Evolutionary conservation across 2,113 vertebrate genomes (phyloP).

Genomic region (Labrus mixtus): DNA sequence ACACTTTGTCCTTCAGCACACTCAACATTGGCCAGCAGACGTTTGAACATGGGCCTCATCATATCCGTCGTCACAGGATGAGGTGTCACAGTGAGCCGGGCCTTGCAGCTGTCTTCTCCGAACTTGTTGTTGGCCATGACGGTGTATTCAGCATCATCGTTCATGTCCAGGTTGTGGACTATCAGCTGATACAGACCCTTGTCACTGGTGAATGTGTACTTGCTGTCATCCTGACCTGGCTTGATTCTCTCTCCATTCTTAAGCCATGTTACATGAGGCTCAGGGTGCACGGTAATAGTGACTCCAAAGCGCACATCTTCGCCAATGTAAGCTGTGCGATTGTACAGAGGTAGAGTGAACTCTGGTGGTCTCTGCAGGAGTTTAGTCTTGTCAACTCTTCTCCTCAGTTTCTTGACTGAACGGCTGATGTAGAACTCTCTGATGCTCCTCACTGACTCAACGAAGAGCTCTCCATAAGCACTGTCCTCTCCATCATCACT

Average conservation of each 20-base stretch:
- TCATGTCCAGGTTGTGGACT: slow-evolving; percentile 90
- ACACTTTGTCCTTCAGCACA: slow-evolving; percentile 93
- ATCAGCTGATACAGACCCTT: slow-evolving; percentile 97
- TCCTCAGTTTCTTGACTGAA: slow-evolving; percentile 91
- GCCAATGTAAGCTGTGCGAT: slow-evolving; percentile 91
- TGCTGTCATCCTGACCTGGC: slow-evolving; percentile 89
- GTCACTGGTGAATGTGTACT: slow-evolving; percentile 95
- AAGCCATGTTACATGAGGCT: slow-evolving; percentile 95
- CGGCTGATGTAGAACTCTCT: slow-evolving; percentile 91
- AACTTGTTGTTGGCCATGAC: slow-evolving; percentile 95
- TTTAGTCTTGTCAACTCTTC: slow-evolving; percentile 89
- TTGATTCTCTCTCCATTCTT: slow-evolving; percentile 96
- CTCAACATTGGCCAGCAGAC: slow-evolving; percentile 93
- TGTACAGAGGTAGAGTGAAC: slow-evolving; percentile 96
- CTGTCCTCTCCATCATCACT: slow-evolving; percentile 95
- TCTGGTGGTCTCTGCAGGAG: slow-evolving; percentile 94
- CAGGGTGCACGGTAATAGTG: slow-evolving; percentile 97
- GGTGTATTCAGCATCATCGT: slow-evolving; percentile 94
- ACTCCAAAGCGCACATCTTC: slow-evolving; percentile 97
- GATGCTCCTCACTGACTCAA: slow-evolving; percentile 92
- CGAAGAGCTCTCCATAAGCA: slow-evolving; percentile 95
- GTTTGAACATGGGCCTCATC: slow-evolving; percentile 98
- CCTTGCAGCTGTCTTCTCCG: slow-evolving; percentile 96
- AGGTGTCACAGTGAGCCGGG: slow-evolving; percentile 90
- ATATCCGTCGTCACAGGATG: slow-evolving; percentile 91